A percentile compares a stretch with the other conserved stretches of the same genome.
phyloP scores from a whole-genome alignment of 2,797 vertebrate species.

The Clarias pachynema region DNA sequence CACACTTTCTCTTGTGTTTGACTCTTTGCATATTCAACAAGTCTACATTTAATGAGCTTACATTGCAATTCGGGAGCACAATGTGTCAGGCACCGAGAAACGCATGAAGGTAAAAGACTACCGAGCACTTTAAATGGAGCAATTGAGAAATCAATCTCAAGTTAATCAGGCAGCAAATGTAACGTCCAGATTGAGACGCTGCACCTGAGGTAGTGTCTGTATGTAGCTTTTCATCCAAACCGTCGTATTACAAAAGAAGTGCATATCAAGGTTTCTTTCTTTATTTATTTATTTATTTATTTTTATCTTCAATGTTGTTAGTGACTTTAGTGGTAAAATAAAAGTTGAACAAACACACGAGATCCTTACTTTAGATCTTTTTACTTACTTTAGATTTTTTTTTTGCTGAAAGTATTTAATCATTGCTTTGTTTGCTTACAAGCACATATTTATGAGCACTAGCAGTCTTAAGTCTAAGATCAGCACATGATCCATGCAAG shows the following conservation, averaged over 20 bases:
- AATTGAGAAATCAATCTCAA: slow-evolving; percentile 21
- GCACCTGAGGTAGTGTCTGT: neutral
- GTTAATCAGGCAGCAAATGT: slow-evolving; percentile 19
- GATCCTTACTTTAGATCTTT: neutral
- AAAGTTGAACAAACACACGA: neutral
- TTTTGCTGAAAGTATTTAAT: neutral
- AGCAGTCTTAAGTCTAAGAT: neutral
- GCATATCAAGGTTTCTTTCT: no score
- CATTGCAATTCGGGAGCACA: neutral
- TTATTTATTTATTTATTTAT: no score
- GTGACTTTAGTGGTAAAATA: neutral
- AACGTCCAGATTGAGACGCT: neutral
- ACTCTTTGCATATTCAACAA: slow-evolving; percentile 28
- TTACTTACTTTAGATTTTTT: neutral
- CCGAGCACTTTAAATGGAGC: neutral
- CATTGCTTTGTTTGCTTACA: neutral
- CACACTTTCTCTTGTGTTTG: neutral
- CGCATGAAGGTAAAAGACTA: neutral
- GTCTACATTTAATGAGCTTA: slow-evolving; percentile 13
- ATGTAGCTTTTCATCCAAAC: neutral
- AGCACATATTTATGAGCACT: neutral
- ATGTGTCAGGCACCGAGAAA: slow-evolving; percentile 10
- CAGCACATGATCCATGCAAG: neutral
- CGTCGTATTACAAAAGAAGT: no score
- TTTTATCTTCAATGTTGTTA: neutral